Evolutionary conservation across 2,888 invertebrate genomes (phyloP).

Genomic region (Acrobasis consociella): DNA sequence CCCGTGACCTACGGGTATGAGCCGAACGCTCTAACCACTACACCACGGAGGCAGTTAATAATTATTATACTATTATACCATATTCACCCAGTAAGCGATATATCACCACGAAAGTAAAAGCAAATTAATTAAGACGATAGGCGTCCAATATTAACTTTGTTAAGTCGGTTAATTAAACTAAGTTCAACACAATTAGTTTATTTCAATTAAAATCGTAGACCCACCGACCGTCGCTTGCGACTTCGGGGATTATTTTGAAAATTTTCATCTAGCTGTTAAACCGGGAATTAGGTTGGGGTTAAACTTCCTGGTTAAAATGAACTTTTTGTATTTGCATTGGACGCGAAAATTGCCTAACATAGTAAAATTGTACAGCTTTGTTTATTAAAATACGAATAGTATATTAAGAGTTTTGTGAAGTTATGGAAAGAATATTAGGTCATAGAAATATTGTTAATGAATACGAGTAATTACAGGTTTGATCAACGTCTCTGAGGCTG

Average conservation of each 20-base stretch:
- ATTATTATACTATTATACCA: too few species aligned
- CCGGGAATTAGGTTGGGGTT: slow-evolving; percentile 1
- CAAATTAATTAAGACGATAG: slow-evolving; percentile 52
- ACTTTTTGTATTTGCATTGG: slow-evolving; percentile 15
- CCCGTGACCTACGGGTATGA: too few species aligned
- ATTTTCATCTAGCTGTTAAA: slow-evolving; percentile 13
- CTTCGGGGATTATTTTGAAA: slow-evolving; percentile 21
- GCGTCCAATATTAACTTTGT: slow-evolving; percentile 50
- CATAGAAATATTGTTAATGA: too few species aligned
- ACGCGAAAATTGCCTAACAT: not conserved
- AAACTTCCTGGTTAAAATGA: slow-evolving; percentile 6
- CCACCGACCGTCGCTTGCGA: slow-evolving; percentile 16
- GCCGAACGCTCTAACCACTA: too few species aligned
- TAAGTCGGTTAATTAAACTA: slow-evolving; percentile 55
- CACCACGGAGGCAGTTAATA: too few species aligned
- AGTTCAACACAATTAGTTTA: slow-evolving; percentile 52
- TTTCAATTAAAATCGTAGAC: slow-evolving; percentile 39
- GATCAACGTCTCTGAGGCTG: too few species aligned
- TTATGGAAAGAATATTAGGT: too few species aligned
- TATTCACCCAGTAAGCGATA: not conserved
- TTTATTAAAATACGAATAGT: too few species aligned
- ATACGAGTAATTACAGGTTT: too few species aligned
- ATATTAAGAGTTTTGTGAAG: too few species aligned
- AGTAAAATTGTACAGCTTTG: not conserved
- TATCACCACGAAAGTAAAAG: slow-evolving; percentile 26